Conservation (phyloP, 2,113 vertebrate species). For the Trogon melanurus region DNA sequence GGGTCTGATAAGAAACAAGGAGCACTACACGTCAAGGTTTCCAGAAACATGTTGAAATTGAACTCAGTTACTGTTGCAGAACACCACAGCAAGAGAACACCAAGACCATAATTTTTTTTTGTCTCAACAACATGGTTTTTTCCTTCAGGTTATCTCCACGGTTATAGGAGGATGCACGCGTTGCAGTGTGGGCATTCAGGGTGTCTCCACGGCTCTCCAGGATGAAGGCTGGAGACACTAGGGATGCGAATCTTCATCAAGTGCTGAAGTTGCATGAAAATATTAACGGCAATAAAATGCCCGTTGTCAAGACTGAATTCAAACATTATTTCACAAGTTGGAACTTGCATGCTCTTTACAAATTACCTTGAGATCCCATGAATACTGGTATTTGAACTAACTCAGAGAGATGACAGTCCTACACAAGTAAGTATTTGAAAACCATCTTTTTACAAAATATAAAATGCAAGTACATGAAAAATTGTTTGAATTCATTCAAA, state of each 20-base stretch:
- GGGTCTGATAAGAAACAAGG: background rate
- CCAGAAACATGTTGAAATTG: background rate
- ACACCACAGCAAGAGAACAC: background rate
- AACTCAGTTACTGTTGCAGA: background rate
- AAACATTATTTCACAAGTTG: background rate
- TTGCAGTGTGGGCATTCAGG: background rate
- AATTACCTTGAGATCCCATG: slow-evolving; percentile 39
- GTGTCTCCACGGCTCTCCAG: background rate
- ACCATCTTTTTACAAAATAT: slow-evolving; percentile 45
- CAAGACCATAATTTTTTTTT: background rate
- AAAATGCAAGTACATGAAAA: slow-evolving; percentile 72
- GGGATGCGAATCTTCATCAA: background rate
- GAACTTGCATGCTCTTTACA: slow-evolving; percentile 23
- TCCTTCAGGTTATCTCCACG: background rate
- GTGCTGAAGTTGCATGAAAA: background rate
- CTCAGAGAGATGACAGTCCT: background rate
- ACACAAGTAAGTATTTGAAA: slow-evolving; percentile 60
- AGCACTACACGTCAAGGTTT: background rate
- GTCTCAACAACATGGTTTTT: background rate
- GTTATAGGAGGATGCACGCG: fast-evolving
- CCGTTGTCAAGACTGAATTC: slow-evolving; percentile 10
- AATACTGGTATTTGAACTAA: slow-evolving; percentile 44
- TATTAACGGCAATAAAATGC: background rate
- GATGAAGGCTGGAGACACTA: background rate
- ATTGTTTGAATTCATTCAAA: slow-evolving; percentile 68